Percentiles rank a stretch among this genome's conserved stretches.
These are phyloP conservation scores for Spisula solida DNA, from an alignment of 2,888 invertebrate genomes.

Conservation along the genomic window DNA sequence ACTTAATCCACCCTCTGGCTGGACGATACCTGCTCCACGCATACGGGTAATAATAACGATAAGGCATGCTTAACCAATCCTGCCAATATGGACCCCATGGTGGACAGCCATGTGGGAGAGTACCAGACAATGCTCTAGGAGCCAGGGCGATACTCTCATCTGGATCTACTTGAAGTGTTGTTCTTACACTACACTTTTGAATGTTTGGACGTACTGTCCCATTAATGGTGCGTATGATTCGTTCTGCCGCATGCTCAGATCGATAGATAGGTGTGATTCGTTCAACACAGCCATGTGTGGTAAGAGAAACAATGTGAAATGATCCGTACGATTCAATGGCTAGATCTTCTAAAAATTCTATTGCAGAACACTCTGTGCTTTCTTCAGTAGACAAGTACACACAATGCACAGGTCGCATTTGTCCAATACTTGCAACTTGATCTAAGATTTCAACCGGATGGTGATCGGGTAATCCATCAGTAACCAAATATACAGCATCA, in stretches of 20 bases:
- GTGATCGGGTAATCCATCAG: conserved; percentile 87
- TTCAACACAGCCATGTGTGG: conserved; percentile 85
- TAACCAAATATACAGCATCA: conserved; percentile 86
- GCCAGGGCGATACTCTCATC: conserved; percentile 75
- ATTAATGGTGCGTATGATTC: conserved; percentile 82
- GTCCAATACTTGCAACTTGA: conserved; percentile 78
- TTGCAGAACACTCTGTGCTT: conserved; percentile 80
- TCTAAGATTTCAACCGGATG: conserved; percentile 85
- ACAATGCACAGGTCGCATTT: conserved; percentile 85
- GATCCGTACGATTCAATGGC: conserved; percentile 86
- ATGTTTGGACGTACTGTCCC: conserved; percentile 79
- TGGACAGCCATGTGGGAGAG: conserved; percentile 53
- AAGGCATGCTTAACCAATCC: conserved; percentile 69
- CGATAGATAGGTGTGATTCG: conserved; percentile 84
- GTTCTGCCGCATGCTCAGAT: conserved; percentile 80
- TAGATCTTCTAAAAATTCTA: conserved; percentile 85
- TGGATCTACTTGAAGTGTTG: conserved; percentile 81
- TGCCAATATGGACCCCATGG: conserved; percentile 67
- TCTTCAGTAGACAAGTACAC: conserved; percentile 83
- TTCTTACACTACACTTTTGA: conserved; percentile 81
- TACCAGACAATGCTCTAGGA: conserved; percentile 66
- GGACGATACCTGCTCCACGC: conserved; percentile 84
- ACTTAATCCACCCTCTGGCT: conserved; percentile 80
- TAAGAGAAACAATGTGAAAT: conserved; percentile 84
- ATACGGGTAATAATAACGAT: conserved; percentile 78